Evolutionary conservation across 2,797 vertebrate genomes (phyloP).

Genomic region (Emydoidea blandingii): DNA sequence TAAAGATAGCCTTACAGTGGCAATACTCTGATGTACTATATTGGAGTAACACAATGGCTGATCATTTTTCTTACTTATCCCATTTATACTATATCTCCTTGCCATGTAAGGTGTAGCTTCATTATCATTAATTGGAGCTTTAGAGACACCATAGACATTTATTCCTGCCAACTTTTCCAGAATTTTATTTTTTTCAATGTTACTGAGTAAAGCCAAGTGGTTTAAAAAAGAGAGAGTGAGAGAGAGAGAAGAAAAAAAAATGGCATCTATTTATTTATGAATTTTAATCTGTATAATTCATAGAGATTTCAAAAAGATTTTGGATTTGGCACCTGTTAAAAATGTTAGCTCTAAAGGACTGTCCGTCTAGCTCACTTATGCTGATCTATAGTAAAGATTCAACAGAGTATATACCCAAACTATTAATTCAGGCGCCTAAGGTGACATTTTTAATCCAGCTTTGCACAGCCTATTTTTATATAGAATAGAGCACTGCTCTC

Average conservation of each 20-base stretch:
- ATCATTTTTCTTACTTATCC: constrained; percentile 80
- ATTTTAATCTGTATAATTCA: constrained; percentile 62
- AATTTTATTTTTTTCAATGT: constrained; percentile 68
- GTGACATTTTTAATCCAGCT: constrained; percentile 74
- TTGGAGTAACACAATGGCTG: constrained; percentile 67
- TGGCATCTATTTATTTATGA: constrained; percentile 38
- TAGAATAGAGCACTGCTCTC: constrained; percentile 47
- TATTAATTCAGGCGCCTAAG: constrained; percentile 80
- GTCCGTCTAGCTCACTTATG: constrained; percentile 75
- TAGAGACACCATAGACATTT: constrained; percentile 76
- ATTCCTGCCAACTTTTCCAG: constrained; percentile 73
- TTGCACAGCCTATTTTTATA: constrained; percentile 58
- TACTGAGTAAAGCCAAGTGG: constrained; percentile 19
- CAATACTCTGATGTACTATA: constrained; percentile 74
- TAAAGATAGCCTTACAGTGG: constrained; percentile 76
- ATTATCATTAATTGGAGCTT: constrained; percentile 82
- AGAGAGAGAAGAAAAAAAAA: too few species aligned
- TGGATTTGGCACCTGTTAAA: constrained; percentile 73
- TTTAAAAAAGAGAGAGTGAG: too few species aligned
- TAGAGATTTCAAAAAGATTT: constrained; percentile 52
- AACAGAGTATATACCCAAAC: constrained; percentile 75
- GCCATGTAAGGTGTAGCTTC: constrained; percentile 76
- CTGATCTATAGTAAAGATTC: constrained; percentile 79
- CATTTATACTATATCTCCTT: constrained; percentile 68
- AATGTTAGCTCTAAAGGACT: constrained; percentile 76